Conservation (phyloP, 2,888 invertebrate species). For the Eupithecia vulgata region DNA sequence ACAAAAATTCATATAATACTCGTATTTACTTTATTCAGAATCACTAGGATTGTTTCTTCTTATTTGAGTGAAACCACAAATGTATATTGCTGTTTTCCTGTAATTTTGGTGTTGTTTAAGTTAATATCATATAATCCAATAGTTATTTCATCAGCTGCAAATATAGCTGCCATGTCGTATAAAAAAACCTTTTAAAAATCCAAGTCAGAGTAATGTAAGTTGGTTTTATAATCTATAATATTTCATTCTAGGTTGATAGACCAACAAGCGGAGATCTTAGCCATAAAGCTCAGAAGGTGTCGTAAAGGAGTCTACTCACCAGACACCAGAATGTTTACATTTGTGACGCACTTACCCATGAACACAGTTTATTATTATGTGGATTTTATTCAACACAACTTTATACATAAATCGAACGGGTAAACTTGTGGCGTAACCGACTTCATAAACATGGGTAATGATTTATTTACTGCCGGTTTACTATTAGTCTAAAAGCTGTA, state of each 20-base stretch:
- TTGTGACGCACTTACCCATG: not conserved
- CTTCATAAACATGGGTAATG: slow-evolving; percentile 7
- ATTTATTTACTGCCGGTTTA: not conserved
- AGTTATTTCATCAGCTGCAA: too few species aligned
- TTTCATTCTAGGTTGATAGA: too few species aligned
- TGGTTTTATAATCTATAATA: not conserved
- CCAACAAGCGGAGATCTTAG: not conserved
- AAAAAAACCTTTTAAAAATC: too few species aligned
- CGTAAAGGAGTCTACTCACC: not conserved
- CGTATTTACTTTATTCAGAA: not conserved
- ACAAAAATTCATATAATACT: too few species aligned
- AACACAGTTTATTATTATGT: slow-evolving; percentile 9
- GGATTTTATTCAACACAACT: slow-evolving; percentile 3
- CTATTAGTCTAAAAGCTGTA: not conserved
- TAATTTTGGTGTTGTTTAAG: too few species aligned
- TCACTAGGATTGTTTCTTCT: not conserved
- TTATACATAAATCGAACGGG: slow-evolving; percentile 7
- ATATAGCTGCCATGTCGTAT: too few species aligned
- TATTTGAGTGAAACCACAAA: too few species aligned
- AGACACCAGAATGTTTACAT: not conserved
- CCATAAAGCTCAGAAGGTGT: not conserved
- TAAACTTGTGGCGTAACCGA: slow-evolving; percentile 6
- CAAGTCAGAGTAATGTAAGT: not conserved
- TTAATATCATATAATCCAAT: too few species aligned
- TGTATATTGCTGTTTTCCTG: too few species aligned